A percentile compares a stretch with the other conserved stretches of the same genome.
These are phyloP conservation scores for Cossypha caffra DNA, from an alignment of 2,797 vertebrate species.

Conservation along the genomic window DNA sequence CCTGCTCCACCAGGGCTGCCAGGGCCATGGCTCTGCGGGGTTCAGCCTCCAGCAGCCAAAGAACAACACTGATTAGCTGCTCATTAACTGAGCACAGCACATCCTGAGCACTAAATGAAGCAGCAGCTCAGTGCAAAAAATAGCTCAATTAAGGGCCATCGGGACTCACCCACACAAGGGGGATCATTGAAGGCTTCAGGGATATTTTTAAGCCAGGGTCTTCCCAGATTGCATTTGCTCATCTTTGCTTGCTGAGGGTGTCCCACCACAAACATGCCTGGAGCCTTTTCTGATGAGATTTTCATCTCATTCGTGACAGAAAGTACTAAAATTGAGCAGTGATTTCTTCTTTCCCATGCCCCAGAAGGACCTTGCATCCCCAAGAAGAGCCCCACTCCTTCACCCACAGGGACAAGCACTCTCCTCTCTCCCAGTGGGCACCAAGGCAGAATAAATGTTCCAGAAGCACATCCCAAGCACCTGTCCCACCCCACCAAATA, in stretches of 20 bases:
- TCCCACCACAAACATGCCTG: neutral
- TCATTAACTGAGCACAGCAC: constrained; percentile 37
- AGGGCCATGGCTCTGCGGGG: neutral
- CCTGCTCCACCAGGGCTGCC: neutral
- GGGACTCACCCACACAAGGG: neutral
- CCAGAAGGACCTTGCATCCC: neutral
- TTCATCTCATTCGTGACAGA: accelerated
- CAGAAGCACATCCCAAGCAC: neutral
- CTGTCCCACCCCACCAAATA: neutral
- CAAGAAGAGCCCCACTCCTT: neutral
- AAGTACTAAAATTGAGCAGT: neutral
- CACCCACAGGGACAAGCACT: neutral
- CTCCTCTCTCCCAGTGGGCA: neutral
- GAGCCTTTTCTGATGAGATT: neutral
- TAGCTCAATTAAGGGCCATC: constrained; percentile 11
- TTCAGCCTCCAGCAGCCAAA: neutral
- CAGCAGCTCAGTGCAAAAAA: neutral
- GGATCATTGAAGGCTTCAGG: neutral
- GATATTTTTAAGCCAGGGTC: constrained; percentile 24
- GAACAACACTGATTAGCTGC: constrained; percentile 47
- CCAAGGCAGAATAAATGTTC: neutral
- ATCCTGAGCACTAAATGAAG: neutral
- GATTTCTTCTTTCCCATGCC: neutral
- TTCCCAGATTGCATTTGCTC: neutral
- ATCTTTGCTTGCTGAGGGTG: neutral